phyloP scores from a whole-genome alignment of 2,797 vertebrate species.

The Ibycter americanus region DNA sequence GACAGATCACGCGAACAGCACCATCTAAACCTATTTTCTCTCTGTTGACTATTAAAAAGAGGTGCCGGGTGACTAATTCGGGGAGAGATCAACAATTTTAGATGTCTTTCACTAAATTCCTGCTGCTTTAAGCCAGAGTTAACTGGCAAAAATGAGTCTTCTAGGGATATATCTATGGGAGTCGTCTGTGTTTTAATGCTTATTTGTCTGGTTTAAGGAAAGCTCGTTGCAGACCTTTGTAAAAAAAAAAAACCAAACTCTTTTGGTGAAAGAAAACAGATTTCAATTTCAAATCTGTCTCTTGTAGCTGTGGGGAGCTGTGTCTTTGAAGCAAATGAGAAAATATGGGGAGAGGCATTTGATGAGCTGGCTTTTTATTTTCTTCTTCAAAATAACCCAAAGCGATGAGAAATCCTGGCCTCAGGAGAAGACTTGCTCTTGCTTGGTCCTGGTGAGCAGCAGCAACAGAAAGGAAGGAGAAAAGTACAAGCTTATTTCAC shows the following conservation, averaged over 20 bases:
- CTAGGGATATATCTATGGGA: not conserved
- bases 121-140: rapidly evolving
- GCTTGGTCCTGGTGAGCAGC: not conserved
- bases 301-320: not conserved
- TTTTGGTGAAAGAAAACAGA: not conserved
- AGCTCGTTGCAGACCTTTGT: not conserved
- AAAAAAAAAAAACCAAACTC: not conserved
- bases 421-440: not conserved
- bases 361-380: not conserved
- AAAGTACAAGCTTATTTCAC: not conserved
- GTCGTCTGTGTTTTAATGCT: not conserved
- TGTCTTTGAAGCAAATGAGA: not conserved
- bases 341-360: too few relatives aligned
- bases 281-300: not conserved
- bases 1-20: not conserved
- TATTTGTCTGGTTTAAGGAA: not conserved
- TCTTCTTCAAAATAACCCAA: not conserved
- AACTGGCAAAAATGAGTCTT: not conserved
- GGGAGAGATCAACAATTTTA: not conserved
- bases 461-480: not conserved
- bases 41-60: not conserved
- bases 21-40: not conserved
- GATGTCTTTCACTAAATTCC: not conserved
- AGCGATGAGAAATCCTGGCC: not conserved
- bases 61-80: too few relatives aligned